These are phyloP conservation scores for Dendronephthya gigantea DNA, from an alignment of 64 coral and sea anemone genomes.

Conservation along the genomic window DNA sequence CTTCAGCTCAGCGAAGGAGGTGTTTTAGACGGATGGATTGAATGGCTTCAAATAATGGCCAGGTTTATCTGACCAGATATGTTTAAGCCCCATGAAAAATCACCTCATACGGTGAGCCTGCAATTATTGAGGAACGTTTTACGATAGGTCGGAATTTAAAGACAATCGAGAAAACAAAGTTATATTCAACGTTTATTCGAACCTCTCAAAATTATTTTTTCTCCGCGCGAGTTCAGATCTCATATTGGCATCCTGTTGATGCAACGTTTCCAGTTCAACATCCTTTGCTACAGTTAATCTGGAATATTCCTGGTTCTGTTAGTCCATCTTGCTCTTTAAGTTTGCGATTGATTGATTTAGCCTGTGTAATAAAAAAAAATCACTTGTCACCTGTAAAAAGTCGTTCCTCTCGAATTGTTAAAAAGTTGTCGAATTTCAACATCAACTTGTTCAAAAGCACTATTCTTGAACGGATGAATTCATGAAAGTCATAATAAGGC, in stretches of 20 bases:
- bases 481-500: too few species aligned
- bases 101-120: background rate
- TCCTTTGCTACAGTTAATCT: conserved; percentile 58
- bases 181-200: background rate
- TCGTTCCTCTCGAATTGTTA: too few species aligned
- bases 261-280: conserved; percentile 67
- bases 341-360: conserved; percentile 42
- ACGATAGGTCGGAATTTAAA: background rate
- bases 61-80: too few species aligned
- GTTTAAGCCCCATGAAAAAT: too few species aligned
- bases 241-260: conserved; percentile 80
- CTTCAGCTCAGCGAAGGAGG: too few species aligned
- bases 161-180: background rate
- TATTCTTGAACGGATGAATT: too few species aligned
- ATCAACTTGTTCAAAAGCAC: too few species aligned
- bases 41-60: too few species aligned
- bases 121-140: background rate
- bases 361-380: conserved; percentile 25
- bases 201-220: conserved; percentile 69
- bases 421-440: too few species aligned
- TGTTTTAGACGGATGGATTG: too few species aligned
- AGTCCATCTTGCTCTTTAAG: conserved; percentile 47
- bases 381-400: too few species aligned
- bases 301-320: conserved; percentile 41
- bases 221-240: conserved; percentile 55